Evolutionary conservation across 2,888 invertebrate species (phyloP), one percentile per base, ranked within the genome.

Genomic region (Dryadula phaetusa): DNA sequence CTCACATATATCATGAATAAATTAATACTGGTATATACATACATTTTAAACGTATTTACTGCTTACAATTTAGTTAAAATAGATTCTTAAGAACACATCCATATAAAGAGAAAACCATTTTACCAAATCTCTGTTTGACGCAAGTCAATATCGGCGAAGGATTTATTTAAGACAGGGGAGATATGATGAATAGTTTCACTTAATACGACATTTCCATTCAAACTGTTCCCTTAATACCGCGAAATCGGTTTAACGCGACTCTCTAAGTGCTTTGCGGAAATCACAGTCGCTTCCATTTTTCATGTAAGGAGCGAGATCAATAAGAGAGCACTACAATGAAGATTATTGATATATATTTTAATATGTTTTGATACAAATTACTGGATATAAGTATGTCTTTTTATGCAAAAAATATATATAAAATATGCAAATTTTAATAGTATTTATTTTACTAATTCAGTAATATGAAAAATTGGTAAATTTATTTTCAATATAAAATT

Each of bases 201-300:
- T 56, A 56, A 56, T 56, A 32, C 47, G 46, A 44, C 25, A 47
- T 64, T 64, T 25, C 37, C 56, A 64, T 64, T 40, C 56, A 28
- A 56, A 63, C 44, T 34, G 14, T 47, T 58, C 18, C 46, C 47
- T 28, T 64, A 40, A 56, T 64, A 56, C 47, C 47, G 16, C 22
- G 56, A 64, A 64, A 64, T 46, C 47, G 56, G 56, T 37, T 64
- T 47, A 64, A 56, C 63, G 42, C n/a, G 12, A 46, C 42, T 14
- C 44, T n/a, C 46, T 64, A 58, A 64, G 64, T 64, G 47, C 46
- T 64, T 64, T 40, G 25, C 18, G 37, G 25, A 62, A 63, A 63
- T 53, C 63, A 44, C 40, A 47, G 14, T 52, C 44, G 18, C 28
- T 58, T 25, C 16, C 25, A 62, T 46, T 28, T 64, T 37, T 47